Conservation (phyloP, 2,888 invertebrate species). For the Eupsilia transversa region DNA sequence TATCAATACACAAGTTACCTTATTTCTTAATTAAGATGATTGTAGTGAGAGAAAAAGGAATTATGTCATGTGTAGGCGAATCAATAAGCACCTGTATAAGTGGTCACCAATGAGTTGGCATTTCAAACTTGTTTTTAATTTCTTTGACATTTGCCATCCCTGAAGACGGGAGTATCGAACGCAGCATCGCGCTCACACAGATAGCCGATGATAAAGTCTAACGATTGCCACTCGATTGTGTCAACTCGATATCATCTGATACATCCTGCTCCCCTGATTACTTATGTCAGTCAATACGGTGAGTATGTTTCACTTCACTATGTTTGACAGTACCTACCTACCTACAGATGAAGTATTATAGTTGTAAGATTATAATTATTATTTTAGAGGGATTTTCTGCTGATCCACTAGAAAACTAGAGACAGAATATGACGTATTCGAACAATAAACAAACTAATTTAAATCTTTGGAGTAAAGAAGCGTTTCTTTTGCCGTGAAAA, state of each 20-base stretch:
- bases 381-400: background rate
- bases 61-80: conserved; percentile 4
- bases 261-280: conserved; percentile 61
- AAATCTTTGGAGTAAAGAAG: background rate
- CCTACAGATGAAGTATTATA: background rate
- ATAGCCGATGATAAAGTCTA: conserved; percentile 66
- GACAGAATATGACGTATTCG: background rate
- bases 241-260: conserved; percentile 62
- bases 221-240: conserved; percentile 65
- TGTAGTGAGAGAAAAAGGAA: background rate
- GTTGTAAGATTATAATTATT: background rate
- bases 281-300: conserved; percentile 55
- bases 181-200: conserved; percentile 64
- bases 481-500: background rate
- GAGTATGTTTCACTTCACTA: conserved; percentile 17
- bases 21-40: background rate
- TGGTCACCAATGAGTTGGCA: conserved; percentile 21
- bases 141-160: conserved; percentile 55
- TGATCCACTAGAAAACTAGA: background rate
- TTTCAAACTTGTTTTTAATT: conserved; percentile 30
- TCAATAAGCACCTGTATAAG: conserved; percentile 30
- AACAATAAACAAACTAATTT: background rate
- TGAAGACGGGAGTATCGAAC: conserved; percentile 64
- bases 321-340: conserved; percentile 15
- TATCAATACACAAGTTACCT: background rate